A percentile compares a stretch with the other conserved stretches of the same genome.
These are phyloP conservation scores for Heliconius ethilla DNA, from an alignment of 2,888 invertebrate genomes.

Conservation along the genomic window DNA sequence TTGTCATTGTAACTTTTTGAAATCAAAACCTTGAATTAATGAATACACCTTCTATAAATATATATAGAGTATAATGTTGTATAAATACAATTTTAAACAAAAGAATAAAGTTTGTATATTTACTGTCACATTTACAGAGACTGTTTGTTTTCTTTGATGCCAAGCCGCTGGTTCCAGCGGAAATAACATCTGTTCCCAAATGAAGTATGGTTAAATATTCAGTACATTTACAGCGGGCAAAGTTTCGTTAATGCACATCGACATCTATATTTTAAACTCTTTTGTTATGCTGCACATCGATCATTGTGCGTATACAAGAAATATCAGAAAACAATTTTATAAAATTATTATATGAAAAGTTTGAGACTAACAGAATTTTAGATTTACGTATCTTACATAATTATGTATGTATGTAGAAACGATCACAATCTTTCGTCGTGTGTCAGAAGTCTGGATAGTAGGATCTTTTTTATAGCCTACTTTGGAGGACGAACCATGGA, in stretches of 20 bases:
- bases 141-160: conserved; percentile 37
- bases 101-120: conserved; percentile 13
- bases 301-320: conserved; percentile 32
- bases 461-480: no score
- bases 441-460: no score
- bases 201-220: conserved; percentile 56
- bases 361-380: no score
- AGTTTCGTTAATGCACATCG: conserved; percentile 59
- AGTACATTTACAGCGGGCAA: conserved; percentile 51
- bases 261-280: conserved; percentile 59
- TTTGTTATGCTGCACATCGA: conserved; percentile 50
- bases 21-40: no score
- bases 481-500: no score
- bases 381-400: no score
- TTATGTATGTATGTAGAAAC: no score
- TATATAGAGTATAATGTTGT: no score
- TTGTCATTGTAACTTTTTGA: no score
- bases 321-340: conserved; percentile 10
- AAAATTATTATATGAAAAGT: no score
- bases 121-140: neutral
- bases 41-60: no score
- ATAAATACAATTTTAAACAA: neutral
- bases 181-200: conserved; percentile 41
- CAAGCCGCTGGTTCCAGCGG: conserved; percentile 28
- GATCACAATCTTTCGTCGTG: no score